phyloP scores from a whole-genome alignment of 2,113 vertebrate genomes.

The Cyphomyrus plagiostoma region DNA sequence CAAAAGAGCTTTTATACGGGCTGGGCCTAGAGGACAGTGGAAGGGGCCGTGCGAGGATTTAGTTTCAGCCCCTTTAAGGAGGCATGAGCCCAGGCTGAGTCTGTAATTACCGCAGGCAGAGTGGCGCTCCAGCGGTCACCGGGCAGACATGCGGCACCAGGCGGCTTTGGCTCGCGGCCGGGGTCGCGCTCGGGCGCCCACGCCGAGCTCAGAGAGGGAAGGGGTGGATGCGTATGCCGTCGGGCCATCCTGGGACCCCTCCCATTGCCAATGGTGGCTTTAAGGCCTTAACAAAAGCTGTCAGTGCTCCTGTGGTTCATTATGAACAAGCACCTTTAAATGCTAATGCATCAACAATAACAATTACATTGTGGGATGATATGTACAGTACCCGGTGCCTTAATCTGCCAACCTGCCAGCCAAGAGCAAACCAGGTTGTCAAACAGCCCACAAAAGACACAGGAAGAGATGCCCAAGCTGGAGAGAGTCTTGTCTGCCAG shows the following conservation, averaged over 20 bases:
- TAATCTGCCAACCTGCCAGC: background rate
- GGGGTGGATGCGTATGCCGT: background rate
- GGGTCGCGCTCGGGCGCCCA: background rate
- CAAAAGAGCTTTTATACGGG: conserved; percentile 49
- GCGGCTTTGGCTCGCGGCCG: background rate
- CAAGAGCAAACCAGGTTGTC: background rate
- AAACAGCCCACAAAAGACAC: background rate
- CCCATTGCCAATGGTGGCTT: background rate
- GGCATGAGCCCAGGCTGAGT: conserved; percentile 43
- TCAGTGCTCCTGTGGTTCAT: background rate
- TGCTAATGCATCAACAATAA: background rate
- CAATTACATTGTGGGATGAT: background rate
- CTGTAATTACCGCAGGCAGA: conserved; percentile 60
- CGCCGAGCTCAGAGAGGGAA: background rate
- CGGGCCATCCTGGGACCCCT: background rate
- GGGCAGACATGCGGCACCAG: conserved; percentile 49
- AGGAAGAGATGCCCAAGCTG: no score
- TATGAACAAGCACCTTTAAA: background rate
- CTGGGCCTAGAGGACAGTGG: conserved; percentile 32
- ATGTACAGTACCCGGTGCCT: background rate
- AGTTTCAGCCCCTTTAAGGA: conserved; percentile 42
- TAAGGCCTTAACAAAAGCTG: background rate
- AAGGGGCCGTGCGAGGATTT: background rate
- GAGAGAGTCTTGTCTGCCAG: background rate
- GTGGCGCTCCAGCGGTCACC: conserved; percentile 39